Evolutionary conservation across 1,140 invertebrate genomes (phyloP).

Genomic region (Macrocentrus cingulum): DNA sequence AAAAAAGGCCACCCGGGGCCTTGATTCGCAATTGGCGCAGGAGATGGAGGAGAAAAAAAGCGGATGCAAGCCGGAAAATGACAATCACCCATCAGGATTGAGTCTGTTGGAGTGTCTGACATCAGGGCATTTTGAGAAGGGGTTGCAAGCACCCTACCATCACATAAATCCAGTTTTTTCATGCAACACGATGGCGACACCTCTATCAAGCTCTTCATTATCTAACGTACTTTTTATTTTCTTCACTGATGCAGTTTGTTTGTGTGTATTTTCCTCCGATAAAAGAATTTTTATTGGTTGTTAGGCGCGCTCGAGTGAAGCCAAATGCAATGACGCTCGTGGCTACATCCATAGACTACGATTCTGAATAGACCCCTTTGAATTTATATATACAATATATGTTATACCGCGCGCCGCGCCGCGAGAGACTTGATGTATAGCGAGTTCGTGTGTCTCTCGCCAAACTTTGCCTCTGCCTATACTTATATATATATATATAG

Average conservation of each 20-base stretch:
- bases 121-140: conserved; percentile 30
- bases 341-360: conserved; percentile 45
- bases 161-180: neutral
- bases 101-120: conserved; percentile 45
- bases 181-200: neutral
- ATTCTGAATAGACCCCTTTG: conserved; percentile 51
- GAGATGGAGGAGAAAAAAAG: conserved; percentile 25
- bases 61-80: conserved; percentile 54
- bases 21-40: conserved; percentile 12
- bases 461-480: too few relatives aligned
- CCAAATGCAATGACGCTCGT: conserved; percentile 44
- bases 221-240: too few relatives aligned
- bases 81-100: conserved; percentile 49
- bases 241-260: too few relatives aligned
- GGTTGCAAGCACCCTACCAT: neutral
- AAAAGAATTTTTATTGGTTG: conserved; percentile 13
- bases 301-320: conserved; percentile 6
- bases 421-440: too few relatives aligned
- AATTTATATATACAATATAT: conserved; percentile 33
- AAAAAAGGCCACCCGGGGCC: neutral
- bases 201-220: neutral
- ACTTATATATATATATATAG: too few relatives aligned
- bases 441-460: too few relatives aligned
- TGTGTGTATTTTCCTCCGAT: too few relatives aligned
- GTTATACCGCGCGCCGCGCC: too few relatives aligned